These are phyloP conservation scores for Melanogrammus aeglefinus DNA, from an alignment of 2,797 vertebrate species.

Conservation along the genomic window DNA sequence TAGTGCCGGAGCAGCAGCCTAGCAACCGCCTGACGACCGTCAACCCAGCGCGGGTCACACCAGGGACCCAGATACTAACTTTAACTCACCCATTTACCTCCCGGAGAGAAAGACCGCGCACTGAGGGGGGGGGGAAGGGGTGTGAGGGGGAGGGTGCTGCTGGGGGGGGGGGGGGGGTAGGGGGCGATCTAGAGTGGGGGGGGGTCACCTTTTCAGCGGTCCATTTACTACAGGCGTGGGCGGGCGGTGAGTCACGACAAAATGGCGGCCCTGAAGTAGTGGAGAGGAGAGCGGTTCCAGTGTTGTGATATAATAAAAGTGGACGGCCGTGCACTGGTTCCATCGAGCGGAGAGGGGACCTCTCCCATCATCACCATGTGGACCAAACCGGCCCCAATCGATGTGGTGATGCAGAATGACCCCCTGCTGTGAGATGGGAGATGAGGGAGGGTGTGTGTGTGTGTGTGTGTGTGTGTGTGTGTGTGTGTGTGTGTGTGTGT, in stretches of 20 bases:
- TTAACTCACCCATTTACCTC: conserved; percentile 49
- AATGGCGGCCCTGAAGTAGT: conserved; percentile 40
- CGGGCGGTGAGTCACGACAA: conserved; percentile 20
- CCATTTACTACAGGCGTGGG: conserved; percentile 22
- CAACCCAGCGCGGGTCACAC: conserved; percentile 32
- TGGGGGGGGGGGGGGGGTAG: background rate
- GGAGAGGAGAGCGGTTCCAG: conserved; percentile 13
- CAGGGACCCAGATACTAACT: conserved; percentile 61
- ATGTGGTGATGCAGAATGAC: conserved; percentile 17
- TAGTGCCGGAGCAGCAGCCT: conserved; percentile 55
- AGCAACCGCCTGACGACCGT: conserved; percentile 64
- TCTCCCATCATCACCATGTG: conserved; percentile 46
- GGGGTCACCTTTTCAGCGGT: conserved; percentile 12
- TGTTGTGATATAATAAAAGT: conserved; percentile 4
- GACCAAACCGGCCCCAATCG: conserved; percentile 40
- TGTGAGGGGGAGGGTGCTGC: too few relatives aligned
- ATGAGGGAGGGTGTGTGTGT: background rate
- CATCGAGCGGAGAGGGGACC: conserved; percentile 42
- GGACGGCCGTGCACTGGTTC: conserved; percentile 31
- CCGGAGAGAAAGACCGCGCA: conserved; percentile 17
- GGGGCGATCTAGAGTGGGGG: background rate
- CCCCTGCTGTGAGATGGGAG: background rate
- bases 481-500: too few relatives aligned
- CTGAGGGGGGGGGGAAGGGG: background rate
- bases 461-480: too few relatives aligned